Evolutionary conservation across 2,888 invertebrate species (phyloP), one percentile per base, ranked within the genome.

Genomic region (Ormyrus rosae): DNA sequence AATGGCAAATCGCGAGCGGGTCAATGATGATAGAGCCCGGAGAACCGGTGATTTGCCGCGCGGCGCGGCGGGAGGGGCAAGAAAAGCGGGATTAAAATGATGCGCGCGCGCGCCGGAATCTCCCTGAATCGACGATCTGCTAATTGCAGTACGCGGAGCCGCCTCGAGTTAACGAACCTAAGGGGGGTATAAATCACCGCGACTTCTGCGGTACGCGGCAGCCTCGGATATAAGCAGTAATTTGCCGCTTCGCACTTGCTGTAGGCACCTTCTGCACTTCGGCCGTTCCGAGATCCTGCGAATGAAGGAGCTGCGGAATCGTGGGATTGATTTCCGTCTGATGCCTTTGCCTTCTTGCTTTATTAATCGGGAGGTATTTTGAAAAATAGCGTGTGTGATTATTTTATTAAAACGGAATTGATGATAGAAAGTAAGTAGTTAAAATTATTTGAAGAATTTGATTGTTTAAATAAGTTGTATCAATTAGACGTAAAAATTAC

Each of bases 1-100:
- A 79, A 83, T 81, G 82, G 84, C 76, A 82, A 85, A 84, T 82
- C 81, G 82, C 81, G 82, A 71, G 81, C 73, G 82, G 83, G 84
- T 84, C 84, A 81, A 83, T 85, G 84, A 87, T 85, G 86, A 86
- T 86, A 84, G 85, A 85, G 82, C 70, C 48, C 19, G 48, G 81
- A 76, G 82, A 81, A 80, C 82, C 81, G 82, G 83, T 83, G 83
- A 86, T 84, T 85, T 82, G 82, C 80, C 34, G 70, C 53, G 19
- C 4, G 46, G 63, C 7, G 53, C 64, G 10, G 45, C 4, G 10
- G 45, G 58, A 58, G 63, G 53, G 2, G 6, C n/a, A 48, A n/a
- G 9, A n/a, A 11, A 11, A 71, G 60, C n/a, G 83, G 34, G 84
- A 85, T 86, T 85, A 84, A 85, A 85, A 85, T 85, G 82, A 75